Conservation (phyloP, 2,888 invertebrate species). For the Drosophila atripex region DNA sequence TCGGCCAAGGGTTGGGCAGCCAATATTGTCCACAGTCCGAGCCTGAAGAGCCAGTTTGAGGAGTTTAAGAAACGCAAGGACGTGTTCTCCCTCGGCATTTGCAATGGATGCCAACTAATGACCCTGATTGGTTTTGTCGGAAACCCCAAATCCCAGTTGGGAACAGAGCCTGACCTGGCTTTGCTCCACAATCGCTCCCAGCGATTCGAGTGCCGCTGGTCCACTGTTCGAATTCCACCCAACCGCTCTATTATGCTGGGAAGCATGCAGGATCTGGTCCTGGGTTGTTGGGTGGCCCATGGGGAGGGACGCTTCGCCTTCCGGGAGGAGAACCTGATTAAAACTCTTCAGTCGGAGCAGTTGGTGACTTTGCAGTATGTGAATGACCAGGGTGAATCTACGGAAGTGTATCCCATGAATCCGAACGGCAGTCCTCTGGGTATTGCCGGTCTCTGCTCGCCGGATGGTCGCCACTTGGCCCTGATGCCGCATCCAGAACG, state of each 20-base stretch:
- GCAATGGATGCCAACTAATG: conserved; percentile 99
- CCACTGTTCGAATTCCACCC: conserved; percentile 89
- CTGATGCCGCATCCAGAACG: conserved; percentile 99
- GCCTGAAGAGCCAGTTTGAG: conserved; percentile 90
- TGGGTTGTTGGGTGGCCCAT: conserved; percentile 99
- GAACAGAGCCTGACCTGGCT: conserved; percentile 86
- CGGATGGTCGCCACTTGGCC: conserved; percentile 96
- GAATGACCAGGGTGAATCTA: conserved; percentile 90
- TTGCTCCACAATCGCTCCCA: conserved; percentile 95
- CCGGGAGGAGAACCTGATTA: conserved; percentile 84
- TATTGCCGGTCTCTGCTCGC: conserved; percentile 94
- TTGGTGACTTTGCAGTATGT: conserved; percentile 93
- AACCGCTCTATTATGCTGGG: conserved; percentile 91
- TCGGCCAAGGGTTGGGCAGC: conserved; percentile 99
- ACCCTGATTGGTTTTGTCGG: conserved; percentile 96
- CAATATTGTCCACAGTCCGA: conserved; percentile 91
- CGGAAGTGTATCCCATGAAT: conserved; percentile 95
- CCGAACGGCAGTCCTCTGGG: conserved; percentile 95
- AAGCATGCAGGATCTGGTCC: conserved; percentile 93
- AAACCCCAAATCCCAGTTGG: conserved; percentile 81
- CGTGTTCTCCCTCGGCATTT: conserved; percentile 98
- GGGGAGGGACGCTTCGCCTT: conserved; percentile 94
- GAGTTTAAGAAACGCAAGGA: conserved; percentile 90
- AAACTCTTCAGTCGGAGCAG: conserved; percentile 85
- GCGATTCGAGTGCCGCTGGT: conserved; percentile 92